Conservation (phyloP, 2,797 vertebrate genomes). For the Sorex maritimensis region DNA sequence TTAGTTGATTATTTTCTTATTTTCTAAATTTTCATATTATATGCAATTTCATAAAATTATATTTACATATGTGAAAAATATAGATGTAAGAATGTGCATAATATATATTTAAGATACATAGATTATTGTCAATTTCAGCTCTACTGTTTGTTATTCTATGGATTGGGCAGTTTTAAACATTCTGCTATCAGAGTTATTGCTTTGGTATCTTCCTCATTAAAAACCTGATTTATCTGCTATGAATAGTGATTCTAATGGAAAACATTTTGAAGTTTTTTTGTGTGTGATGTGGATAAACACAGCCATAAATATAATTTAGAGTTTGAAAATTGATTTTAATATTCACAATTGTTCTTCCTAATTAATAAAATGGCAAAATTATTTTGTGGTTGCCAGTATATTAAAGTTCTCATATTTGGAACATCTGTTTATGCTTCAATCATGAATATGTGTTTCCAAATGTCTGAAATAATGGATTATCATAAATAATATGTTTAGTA, state of each 20-base stretch:
- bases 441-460: slow-evolving; percentile 86
- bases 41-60: too few relatives aligned
- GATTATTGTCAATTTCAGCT: not conserved
- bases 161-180: slow-evolving; percentile 52
- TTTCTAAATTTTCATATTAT: not conserved
- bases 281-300: slow-evolving; percentile 65
- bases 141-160: not conserved
- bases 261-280: slow-evolving; percentile 38
- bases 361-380: slow-evolving; percentile 82
- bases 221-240: slow-evolving; percentile 73
- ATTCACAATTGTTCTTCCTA: slow-evolving; percentile 79
- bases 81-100: not conserved
- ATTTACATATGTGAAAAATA: not conserved
- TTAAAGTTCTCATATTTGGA: slow-evolving; percentile 85
- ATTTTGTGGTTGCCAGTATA: slow-evolving; percentile 82
- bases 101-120: not conserved
- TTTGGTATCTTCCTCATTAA: slow-evolving; percentile 44
- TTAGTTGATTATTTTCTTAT: not conserved
- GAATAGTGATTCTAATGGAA: slow-evolving; percentile 72
- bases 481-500: slow-evolving; percentile 83
- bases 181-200: slow-evolving; percentile 36
- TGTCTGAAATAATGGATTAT: slow-evolving; percentile 76
- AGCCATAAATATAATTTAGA: slow-evolving; percentile 78
- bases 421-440: slow-evolving; percentile 80
- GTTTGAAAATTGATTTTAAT: slow-evolving; percentile 82